These are phyloP conservation scores for Eptatretus atami DNA, from an alignment of 2,797 vertebrate genomes.

Conservation along the genomic window DNA sequence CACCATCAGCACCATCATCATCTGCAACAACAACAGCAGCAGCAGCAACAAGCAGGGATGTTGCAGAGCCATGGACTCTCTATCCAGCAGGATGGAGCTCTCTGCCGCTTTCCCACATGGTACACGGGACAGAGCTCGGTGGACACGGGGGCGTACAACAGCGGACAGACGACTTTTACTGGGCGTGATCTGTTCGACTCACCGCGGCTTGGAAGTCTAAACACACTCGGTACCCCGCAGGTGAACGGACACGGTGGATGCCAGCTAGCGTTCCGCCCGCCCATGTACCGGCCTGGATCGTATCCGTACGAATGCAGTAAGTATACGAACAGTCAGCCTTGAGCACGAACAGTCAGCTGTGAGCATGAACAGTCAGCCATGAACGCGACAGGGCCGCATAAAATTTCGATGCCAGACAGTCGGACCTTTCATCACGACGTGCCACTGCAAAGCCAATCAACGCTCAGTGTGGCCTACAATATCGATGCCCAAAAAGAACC, in stretches of 20 bases:
- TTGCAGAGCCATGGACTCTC: background rate
- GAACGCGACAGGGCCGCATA: too few relatives aligned
- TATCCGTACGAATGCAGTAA: slow-evolving; percentile 33
- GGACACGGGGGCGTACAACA: background rate
- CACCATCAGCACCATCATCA: background rate
- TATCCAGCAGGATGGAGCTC: background rate
- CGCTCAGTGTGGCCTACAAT: too few relatives aligned
- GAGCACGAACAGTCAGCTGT: too few relatives aligned
- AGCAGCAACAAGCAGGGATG: background rate
- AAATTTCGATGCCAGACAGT: too few relatives aligned
- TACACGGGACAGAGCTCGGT: slow-evolving; percentile 2
- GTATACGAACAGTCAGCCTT: slow-evolving; percentile 10
- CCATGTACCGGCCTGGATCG: slow-evolving; percentile 23
- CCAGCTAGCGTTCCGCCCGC: slow-evolving; percentile 24
- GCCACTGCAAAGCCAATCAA: too few relatives aligned
- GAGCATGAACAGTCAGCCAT: too few relatives aligned
- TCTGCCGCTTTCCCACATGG: slow-evolving; percentile 1
- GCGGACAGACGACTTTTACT: background rate
- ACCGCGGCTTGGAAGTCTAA: background rate
- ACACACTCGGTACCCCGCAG: slow-evolving; percentile 12
- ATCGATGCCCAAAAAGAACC: too few relatives aligned
- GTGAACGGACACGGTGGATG: slow-evolving; percentile 23
- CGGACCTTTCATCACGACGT: too few relatives aligned
- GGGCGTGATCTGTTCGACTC: background rate
- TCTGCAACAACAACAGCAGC: background rate